These are phyloP conservation scores for Terrapene triunguis DNA, from an alignment of 2,113 vertebrate species.

Conservation along the genomic window DNA sequence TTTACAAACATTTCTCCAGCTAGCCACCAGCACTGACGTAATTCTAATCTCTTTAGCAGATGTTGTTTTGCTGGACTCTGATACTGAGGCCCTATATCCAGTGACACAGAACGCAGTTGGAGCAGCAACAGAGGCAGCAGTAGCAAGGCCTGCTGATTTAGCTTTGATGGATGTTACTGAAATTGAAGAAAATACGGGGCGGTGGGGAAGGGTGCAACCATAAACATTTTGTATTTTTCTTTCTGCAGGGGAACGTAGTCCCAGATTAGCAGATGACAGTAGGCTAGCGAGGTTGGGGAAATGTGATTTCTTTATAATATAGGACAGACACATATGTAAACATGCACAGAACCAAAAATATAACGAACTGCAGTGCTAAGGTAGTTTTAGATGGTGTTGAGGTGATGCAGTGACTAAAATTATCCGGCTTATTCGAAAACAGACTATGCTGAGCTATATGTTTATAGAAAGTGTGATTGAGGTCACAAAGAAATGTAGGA, in stretches of 20 bases:
- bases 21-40: constrained; percentile 4
- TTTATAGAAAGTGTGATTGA: neutral
- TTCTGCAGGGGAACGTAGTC: neutral
- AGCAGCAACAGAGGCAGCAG: neutral
- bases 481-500: neutral
- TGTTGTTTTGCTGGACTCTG: constrained; percentile 50
- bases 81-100: neutral
- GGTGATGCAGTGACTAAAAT: neutral
- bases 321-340: neutral
- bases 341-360: accelerated
- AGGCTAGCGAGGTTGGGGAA: neutral
- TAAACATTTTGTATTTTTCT: neutral
- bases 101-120: neutral
- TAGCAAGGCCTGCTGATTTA: neutral
- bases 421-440: neutral
- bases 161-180: neutral
- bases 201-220: neutral
- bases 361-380: neutral
- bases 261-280: neutral
- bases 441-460: neutral
- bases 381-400: neutral
- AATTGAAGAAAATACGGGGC: neutral
- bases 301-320: accelerated
- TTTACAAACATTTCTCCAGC: constrained; percentile 32
- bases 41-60: constrained; percentile 56